Evolutionary conservation across 2,888 invertebrate genomes (phyloP), one percentile per base, ranked within the genome.

Genomic region (Meiosimyza decipiens): DNA sequence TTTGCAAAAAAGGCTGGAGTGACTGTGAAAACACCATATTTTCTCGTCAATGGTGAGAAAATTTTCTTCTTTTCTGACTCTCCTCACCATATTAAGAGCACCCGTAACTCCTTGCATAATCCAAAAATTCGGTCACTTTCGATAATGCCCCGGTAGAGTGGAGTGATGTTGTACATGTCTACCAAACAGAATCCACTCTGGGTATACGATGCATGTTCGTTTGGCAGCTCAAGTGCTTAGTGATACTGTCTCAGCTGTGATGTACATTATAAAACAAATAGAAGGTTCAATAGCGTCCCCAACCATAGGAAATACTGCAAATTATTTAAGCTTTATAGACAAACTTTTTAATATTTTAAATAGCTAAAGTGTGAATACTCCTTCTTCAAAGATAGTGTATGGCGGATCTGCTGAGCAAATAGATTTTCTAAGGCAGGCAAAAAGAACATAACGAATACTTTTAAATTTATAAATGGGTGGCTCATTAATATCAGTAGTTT

Each of bases 61-160:
- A 59, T 74, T 15, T 60, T 67, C 5, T 73, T 55, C 50, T 70
- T 65, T 11, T 68, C 16, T 15, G 71, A 71, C 51, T 18, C 57
- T 57, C 59, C 71, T 2, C 68, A 69, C 18, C 68, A 73, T n/a
- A 16, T 72, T 2, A 67, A 72, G 68, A 74, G 70, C 28, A 60
- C 71, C 3, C 50, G 67, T 13, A 72, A 74, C 52, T 72, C 71
- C n/a, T 60, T 71, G 12, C 33, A 59, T 12, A 71, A 64, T 40
- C 50, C 22, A 67, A 72, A 15, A 67, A 66, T 52, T 18, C 3
- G 15, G 59, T 72, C n/a, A 60, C 33, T 40, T 62, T 71, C 9
- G 50, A 64, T 11, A 50, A 50, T 3, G 16, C n/a, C 4, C 47
- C 47, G 16, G 49, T 47, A 16, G 9, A n/a, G 16, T 64, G 64